Evolutionary conservation across 2,797 vertebrate species (phyloP).

Genomic region (Sternarchorhynchus goeldii): DNA sequence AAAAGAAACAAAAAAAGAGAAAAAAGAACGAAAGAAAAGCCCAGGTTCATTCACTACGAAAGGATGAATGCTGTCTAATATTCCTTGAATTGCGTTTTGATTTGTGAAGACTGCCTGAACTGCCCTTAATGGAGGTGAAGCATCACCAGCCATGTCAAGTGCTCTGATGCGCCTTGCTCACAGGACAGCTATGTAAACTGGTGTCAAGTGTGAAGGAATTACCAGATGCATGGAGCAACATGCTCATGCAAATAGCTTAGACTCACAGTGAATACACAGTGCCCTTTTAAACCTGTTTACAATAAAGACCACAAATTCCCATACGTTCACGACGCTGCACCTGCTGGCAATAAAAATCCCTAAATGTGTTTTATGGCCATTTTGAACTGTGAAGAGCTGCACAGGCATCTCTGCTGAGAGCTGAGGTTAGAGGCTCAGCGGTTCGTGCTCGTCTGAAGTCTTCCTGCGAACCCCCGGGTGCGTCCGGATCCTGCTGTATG

Average conservation of each 20-base stretch:
- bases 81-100: slow-evolving; percentile 37
- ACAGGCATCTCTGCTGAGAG: slow-evolving; percentile 15
- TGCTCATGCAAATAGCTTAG: slow-evolving; percentile 8
- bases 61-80: slow-evolving; percentile 16
- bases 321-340: slow-evolving; percentile 12
- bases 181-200: neutral
- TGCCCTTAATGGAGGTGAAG: slow-evolving; percentile 17
- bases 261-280: slow-evolving; percentile 1
- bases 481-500: slow-evolving; percentile 10
- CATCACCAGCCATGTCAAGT: neutral
- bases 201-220: slow-evolving; percentile 4
- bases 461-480: neutral
- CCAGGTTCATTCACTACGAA: slow-evolving; percentile 17
- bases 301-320: slow-evolving; percentile 20
- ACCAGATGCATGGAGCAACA: neutral
- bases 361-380: slow-evolving; percentile 5
- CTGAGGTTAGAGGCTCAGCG: slow-evolving; percentile 8
- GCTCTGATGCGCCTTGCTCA: neutral
- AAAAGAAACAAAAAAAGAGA: neutral
- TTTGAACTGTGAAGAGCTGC: slow-evolving; percentile 8
- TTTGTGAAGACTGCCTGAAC: slow-evolving; percentile 21
- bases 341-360: slow-evolving; percentile 26
- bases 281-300: slow-evolving; percentile 37
- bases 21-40: slow-evolving; percentile 2
- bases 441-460: slow-evolving; percentile 16